A percentile compares a stretch with the other conserved stretches of the same genome.
These are phyloP conservation scores for Acleris emargana DNA, from an alignment of 2,888 invertebrate species.

Conservation along the genomic window DNA sequence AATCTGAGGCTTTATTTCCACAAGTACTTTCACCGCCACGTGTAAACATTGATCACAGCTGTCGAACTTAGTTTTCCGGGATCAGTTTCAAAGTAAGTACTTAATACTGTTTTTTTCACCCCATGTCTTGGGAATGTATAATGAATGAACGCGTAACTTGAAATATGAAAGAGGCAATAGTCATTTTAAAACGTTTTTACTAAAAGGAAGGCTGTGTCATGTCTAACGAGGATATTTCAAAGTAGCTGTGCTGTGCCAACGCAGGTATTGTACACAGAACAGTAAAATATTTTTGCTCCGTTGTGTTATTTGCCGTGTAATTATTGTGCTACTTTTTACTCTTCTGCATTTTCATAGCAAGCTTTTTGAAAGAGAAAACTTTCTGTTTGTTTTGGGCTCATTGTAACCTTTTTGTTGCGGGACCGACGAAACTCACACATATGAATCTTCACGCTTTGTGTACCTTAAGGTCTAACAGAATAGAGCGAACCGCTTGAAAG, in stretches of 20 bases:
- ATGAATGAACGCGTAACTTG: too few relatives aligned
- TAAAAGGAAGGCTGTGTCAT: not conserved
- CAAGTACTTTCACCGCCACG: conserved; percentile 7
- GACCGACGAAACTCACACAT: conserved; percentile 14
- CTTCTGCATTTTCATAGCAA: conserved; percentile 27
- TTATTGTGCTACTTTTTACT: conserved; percentile 31
- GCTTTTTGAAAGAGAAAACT: conserved; percentile 33
- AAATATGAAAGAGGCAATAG: too few relatives aligned
- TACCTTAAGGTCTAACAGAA: conserved; percentile 9
- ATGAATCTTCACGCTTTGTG: conserved; percentile 29
- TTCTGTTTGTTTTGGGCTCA: conserved; percentile 30
- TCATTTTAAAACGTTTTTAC: too few relatives aligned
- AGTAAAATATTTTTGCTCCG: conserved; percentile 13
- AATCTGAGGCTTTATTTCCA: conserved; percentile 29
- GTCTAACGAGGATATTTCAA: not conserved
- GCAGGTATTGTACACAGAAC: conserved; percentile 14
- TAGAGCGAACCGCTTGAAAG: conserved; percentile 16
- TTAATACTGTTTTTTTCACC: too few relatives aligned
- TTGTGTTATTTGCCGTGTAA: conserved; percentile 19
- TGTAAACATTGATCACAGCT: conserved; percentile 14
- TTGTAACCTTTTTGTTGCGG: conserved; percentile 27
- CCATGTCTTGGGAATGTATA: too few relatives aligned
- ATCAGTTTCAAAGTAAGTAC: too few relatives aligned
- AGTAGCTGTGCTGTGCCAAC: conserved; percentile 4
- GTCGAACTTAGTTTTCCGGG: too few relatives aligned